phyloP scores from a whole-genome alignment of 2,888 invertebrate species.

The Ganaspis brasiliensis region DNA sequence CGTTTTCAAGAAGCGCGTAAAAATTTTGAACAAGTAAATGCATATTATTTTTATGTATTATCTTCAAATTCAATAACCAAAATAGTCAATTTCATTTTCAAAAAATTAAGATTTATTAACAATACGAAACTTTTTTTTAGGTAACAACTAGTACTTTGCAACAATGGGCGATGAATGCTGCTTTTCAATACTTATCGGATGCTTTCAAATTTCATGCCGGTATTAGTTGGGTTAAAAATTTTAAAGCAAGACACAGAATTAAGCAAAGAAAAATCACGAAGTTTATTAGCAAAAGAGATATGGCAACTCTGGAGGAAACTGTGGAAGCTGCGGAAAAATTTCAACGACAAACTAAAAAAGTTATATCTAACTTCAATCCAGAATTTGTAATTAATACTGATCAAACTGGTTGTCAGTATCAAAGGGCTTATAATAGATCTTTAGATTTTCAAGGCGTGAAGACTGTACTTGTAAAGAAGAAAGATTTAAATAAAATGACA shows the following conservation, averaged over 20 bases:
- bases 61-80: too few species aligned
- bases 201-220: conserved; percentile 47
- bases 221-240: conserved; percentile 33
- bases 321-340: conserved; percentile 13
- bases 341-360: background rate
- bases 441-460: too few species aligned
- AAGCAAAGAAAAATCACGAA: conserved; percentile 49
- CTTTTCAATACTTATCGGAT: conserved; percentile 42
- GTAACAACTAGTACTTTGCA: conserved; percentile 54
- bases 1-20: too few species aligned
- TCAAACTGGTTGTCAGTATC: background rate
- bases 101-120: too few species aligned
- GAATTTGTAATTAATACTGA: background rate
- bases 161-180: conserved; percentile 52
- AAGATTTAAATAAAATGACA: too few species aligned
- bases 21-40: too few species aligned
- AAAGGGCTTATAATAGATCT: background rate
- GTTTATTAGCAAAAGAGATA: conserved; percentile 52
- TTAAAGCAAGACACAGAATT: conserved; percentile 47
- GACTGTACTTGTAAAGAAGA: too few species aligned
- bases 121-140: too few species aligned
- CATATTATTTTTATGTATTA: too few species aligned
- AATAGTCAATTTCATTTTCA: too few species aligned
- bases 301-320: background rate
- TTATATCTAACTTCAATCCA: background rate